These are phyloP conservation scores for Entomyzon cyanotis DNA, from an alignment of 2,113 vertebrate species.

Conservation along the genomic window DNA sequence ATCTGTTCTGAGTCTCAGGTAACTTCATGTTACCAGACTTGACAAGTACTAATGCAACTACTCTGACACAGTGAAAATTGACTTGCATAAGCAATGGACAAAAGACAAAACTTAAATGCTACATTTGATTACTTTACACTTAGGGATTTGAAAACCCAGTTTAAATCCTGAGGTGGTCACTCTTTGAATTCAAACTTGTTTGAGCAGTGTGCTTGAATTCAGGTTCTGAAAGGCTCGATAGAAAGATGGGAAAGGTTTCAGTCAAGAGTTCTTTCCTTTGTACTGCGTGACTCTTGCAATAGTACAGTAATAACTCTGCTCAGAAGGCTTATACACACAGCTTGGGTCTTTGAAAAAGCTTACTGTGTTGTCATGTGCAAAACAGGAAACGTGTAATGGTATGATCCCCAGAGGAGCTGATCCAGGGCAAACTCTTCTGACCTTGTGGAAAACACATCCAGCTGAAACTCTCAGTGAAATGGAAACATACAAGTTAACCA, in stretches of 20 bases:
- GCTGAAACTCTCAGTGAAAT: not conserved
- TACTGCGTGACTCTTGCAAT: not conserved
- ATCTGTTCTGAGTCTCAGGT: not conserved
- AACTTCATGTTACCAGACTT: not conserved
- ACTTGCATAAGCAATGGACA: not conserved
- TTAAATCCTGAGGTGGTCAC: not conserved
- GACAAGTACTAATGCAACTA: not conserved
- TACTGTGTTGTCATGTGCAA: conserved; percentile 32
- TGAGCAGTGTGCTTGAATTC: not conserved
- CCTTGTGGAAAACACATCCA: not conserved
- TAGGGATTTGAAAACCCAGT: not conserved
- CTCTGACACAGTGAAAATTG: not conserved
- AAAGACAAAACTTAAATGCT: not conserved
- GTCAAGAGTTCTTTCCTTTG: not conserved
- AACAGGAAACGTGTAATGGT: conserved; percentile 37
- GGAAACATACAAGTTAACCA: not conserved
- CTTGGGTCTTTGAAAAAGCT: conserved; percentile 14
- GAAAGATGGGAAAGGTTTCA: not conserved
- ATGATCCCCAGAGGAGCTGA: not conserved
- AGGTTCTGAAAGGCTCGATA: not conserved
- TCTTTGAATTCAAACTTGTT: not conserved
- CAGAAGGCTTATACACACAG: not conserved
- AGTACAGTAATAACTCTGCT: not conserved
- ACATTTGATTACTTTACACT: not conserved
- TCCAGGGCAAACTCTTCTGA: conserved; percentile 35